A percentile compares a stretch with the other conserved stretches of the same genome.
phyloP scores from a whole-genome alignment of 1,140 invertebrate species.

The Temnothorax nylanderi region DNA sequence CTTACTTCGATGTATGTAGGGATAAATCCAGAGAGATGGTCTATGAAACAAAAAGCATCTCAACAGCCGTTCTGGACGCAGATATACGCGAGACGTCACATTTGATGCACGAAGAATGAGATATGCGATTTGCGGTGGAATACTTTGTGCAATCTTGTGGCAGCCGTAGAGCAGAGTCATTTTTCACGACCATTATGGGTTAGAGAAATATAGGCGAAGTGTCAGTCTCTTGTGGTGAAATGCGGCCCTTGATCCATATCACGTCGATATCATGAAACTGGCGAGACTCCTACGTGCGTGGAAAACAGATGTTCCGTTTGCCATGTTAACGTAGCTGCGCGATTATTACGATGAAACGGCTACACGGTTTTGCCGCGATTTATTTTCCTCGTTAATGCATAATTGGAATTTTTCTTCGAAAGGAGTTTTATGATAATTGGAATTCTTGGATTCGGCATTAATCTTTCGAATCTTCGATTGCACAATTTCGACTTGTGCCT shows the following conservation, averaged over 20 bases:
- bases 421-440: background rate
- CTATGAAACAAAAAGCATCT: background rate
- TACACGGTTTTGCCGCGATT: background rate
- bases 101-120: slow-evolving; percentile 29
- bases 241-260: slow-evolving; percentile 22
- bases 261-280: slow-evolving; percentile 12
- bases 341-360: background rate
- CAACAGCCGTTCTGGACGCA: background rate
- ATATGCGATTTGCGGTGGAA: slow-evolving; percentile 12
- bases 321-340: background rate
- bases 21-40: slow-evolving; percentile 5
- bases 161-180: background rate
- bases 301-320: background rate
- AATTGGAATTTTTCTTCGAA: slow-evolving; percentile 1
- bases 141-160: slow-evolving; percentile 21
- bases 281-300: background rate
- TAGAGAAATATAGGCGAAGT: slow-evolving; percentile 32
- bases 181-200: slow-evolving; percentile 27
- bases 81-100: slow-evolving; percentile 36
- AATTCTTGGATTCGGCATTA: background rate
- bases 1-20: background rate
- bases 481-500: background rate
- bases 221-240: slow-evolving; percentile 1
- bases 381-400: background rate
- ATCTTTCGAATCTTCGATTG: background rate